Percentiles rank a stretch among this genome's conserved stretches.
Conservation (phyloP, 2,888 invertebrate species). For the Nebria salina region DNA sequence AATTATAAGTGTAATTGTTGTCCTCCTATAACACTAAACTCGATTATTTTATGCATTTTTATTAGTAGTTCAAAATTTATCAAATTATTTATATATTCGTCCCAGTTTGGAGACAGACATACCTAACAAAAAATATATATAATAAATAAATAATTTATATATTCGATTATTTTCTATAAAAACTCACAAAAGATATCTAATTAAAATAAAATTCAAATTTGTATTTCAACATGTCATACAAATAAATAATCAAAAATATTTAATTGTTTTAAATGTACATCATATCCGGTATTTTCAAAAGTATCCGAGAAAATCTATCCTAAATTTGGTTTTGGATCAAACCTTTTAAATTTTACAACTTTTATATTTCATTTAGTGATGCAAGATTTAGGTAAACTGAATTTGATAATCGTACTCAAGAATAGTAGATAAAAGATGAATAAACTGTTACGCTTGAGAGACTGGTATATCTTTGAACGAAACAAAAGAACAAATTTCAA, state of each 20-base stretch:
- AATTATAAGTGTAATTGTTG: conserved; percentile 9
- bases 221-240: too few species aligned
- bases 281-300: neutral
- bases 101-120: neutral
- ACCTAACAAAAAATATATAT: neutral
- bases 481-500: neutral
- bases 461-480: neutral
- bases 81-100: neutral
- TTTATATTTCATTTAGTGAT: neutral
- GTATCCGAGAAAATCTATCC: too few species aligned
- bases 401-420: neutral
- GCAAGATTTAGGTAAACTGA: neutral
- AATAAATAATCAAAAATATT: neutral
- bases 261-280: neutral
- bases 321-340: too few species aligned
- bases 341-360: too few species aligned
- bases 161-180: too few species aligned
- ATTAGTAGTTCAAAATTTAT: neutral
- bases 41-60: conserved; percentile 3
- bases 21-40: conserved; percentile 18
- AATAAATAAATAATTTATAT: too few species aligned
- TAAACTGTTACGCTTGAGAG: neutral
- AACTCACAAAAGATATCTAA: too few species aligned
- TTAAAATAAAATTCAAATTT: too few species aligned
- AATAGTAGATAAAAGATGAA: neutral